Evolutionary conservation across 2,113 vertebrate species (phyloP).

Genomic region (Pollimyrus isidori): DNA sequence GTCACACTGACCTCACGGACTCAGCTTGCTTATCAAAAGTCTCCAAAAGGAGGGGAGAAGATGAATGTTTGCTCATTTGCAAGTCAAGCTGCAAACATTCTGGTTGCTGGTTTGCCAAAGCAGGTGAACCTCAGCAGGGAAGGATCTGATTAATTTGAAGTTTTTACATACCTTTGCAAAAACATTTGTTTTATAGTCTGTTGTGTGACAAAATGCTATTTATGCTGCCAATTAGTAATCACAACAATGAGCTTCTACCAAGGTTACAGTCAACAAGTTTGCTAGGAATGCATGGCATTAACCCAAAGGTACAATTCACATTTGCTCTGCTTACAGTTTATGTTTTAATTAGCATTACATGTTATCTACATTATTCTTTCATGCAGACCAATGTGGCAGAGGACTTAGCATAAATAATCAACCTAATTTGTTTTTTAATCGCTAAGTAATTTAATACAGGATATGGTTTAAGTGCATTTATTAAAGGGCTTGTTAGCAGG

Average conservation of each 20-base stretch:
- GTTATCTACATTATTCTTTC: neutral
- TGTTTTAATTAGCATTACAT: neutral
- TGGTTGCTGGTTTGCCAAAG: neutral
- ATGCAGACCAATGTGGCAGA: neutral
- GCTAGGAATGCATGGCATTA: neutral
- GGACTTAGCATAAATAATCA: neutral
- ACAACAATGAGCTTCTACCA: neutral
- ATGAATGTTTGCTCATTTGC: neutral
- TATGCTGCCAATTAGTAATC: conserved; percentile 1
- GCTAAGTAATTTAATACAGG: neutral
- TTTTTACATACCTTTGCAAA: neutral
- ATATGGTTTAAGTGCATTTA: neutral
- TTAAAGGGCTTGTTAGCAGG: neutral
- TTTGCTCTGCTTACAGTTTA: conserved; percentile 1
- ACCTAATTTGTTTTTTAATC: neutral
- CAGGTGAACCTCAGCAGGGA: neutral
- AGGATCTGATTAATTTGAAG: neutral
- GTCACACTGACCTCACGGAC: neutral
- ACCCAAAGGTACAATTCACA: neutral
- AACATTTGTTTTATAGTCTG: neutral
- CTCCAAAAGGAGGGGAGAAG: neutral
- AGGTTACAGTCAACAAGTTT: conserved; percentile 1
- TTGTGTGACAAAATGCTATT: neutral
- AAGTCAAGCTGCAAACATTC: neutral
- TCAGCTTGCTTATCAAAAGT: neutral